These are phyloP conservation scores for Herminia tarsipennalis DNA, from an alignment of 2,888 invertebrate species.

Conservation along the genomic window DNA sequence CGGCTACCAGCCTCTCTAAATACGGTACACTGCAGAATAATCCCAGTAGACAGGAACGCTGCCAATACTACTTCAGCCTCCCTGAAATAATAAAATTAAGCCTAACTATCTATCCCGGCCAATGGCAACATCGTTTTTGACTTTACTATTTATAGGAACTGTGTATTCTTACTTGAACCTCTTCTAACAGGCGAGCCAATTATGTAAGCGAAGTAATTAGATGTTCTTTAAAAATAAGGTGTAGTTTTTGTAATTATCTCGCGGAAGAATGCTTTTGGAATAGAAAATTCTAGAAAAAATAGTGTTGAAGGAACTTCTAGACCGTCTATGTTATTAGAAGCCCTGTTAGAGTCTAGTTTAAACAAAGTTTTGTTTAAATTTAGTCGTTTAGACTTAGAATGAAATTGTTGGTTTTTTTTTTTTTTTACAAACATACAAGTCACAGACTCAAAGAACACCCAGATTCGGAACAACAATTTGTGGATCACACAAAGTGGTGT, in stretches of 20 bases:
- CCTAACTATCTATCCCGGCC: slow-evolving; percentile 26
- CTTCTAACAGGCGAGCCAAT: slow-evolving; percentile 24
- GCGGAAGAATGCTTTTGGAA: neutral
- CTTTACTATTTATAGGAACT: slow-evolving; percentile 29
- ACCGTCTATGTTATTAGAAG: too few relatives aligned
- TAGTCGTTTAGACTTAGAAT: too few relatives aligned
- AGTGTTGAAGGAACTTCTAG: too few relatives aligned
- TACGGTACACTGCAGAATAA: slow-evolving; percentile 33
- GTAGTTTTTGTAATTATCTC: slow-evolving; percentile 6
- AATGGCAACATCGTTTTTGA: slow-evolving; percentile 12
- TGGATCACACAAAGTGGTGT: too few relatives aligned
- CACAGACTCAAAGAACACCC: too few relatives aligned
- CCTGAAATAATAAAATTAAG: slow-evolving; percentile 42
- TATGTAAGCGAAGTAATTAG: slow-evolving; percentile 29
- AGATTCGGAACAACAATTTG: too few relatives aligned
- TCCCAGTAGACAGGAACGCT: slow-evolving; percentile 19
- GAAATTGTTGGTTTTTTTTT: too few relatives aligned
- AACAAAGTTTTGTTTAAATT: too few relatives aligned
- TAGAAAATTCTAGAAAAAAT: neutral
- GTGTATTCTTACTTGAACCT: slow-evolving; percentile 37
- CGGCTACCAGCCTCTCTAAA: slow-evolving; percentile 22
- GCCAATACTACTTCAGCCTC: slow-evolving; percentile 34
- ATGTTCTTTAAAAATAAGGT: slow-evolving; percentile 15
- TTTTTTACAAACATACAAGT: too few relatives aligned
- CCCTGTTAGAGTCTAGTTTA: too few relatives aligned